phyloP scores from a whole-genome alignment of 2,888 invertebrate genomes.

The Dynastes tityus region DNA sequence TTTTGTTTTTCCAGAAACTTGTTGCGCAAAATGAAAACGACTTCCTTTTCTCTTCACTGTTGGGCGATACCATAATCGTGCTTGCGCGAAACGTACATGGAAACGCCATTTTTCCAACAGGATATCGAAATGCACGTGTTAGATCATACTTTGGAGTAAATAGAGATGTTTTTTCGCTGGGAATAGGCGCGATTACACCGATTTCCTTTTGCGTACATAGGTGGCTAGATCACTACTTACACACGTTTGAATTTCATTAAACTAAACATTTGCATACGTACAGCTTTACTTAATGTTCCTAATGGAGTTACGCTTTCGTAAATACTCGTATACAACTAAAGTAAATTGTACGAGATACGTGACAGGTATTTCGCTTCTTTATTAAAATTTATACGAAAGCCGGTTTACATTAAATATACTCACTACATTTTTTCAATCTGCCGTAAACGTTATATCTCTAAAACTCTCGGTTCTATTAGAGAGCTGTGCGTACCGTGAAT shows the following conservation, averaged over 20 bases:
- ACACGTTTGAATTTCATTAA: not conserved
- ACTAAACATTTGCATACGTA: not conserved
- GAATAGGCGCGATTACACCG: conserved; percentile 4
- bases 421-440: too few species aligned
- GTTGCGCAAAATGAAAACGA: not conserved
- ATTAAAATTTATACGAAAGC: too few species aligned
- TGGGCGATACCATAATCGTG: not conserved
- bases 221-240: not conserved
- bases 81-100: conserved; percentile 11
- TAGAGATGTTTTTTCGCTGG: conserved; percentile 19
- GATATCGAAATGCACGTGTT: not conserved
- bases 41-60: not conserved
- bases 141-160: conserved; percentile 6
- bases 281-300: too few species aligned
- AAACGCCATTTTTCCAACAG: conserved; percentile 22
- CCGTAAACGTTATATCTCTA: too few species aligned
- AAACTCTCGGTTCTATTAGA: too few species aligned
- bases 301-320: too few species aligned
- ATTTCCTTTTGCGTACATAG: conserved; percentile 9
- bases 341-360: too few species aligned
- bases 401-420: too few species aligned
- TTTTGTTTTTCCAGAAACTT: not conserved
- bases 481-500: too few species aligned
- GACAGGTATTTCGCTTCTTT: too few species aligned
- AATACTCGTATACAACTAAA: too few species aligned